Percentiles rank a stretch among this genome's conserved stretches.
phyloP scores from a whole-genome alignment of 2,113 vertebrate species.

The Myotis brandtii region DNA sequence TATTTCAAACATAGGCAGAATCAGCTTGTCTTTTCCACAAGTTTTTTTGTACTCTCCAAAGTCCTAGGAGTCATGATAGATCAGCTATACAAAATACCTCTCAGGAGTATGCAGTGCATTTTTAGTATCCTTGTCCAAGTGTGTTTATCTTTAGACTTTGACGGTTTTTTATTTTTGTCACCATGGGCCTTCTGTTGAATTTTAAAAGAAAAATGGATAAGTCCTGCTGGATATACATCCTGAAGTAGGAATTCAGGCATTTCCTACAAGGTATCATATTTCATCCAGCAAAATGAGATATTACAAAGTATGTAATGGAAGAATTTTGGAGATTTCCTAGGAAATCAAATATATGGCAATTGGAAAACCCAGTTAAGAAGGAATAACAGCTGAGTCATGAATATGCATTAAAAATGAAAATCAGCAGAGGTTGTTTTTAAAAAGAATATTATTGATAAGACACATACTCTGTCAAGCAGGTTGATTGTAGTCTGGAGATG shows the following conservation, averaged over 20 bases:
- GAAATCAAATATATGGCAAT: conserved; percentile 49
- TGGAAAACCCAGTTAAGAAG: neutral
- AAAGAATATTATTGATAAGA: neutral
- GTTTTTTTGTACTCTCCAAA: neutral
- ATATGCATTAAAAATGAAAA: conserved; percentile 22
- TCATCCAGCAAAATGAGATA: neutral
- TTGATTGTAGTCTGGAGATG: neutral
- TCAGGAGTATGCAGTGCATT: neutral
- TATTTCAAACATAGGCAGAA: neutral
- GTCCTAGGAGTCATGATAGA: neutral
- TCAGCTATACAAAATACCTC: neutral
- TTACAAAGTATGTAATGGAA: neutral
- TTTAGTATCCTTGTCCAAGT: neutral
- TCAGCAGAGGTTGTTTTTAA: conserved; percentile 27
- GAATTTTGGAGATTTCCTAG: conserved; percentile 42
- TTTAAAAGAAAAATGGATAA: conserved; percentile 13
- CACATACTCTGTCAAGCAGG: neutral
- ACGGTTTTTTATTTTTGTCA: neutral
- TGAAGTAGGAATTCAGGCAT: neutral
- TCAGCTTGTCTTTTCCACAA: neutral
- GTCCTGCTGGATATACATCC: neutral
- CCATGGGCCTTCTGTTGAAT: neutral
- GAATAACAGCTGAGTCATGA: conserved; percentile 19
- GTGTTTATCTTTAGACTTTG: conserved; percentile 9
- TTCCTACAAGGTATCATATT: neutral